Conservation (phyloP, 2,797 vertebrate genomes). For the Phrynocephalus guinanensis region DNA sequence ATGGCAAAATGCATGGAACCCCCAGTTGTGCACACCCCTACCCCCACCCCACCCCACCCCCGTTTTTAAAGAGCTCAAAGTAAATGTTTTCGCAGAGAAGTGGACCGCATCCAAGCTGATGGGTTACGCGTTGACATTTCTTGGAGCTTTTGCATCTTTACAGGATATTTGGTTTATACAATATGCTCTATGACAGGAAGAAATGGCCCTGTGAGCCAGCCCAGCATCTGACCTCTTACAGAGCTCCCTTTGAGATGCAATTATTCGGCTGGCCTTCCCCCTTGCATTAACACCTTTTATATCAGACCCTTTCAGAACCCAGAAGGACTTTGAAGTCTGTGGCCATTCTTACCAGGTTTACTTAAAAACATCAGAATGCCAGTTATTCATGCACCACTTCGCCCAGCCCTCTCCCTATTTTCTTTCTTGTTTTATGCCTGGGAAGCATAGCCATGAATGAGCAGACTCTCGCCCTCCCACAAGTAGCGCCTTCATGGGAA, state of each 20-base stretch:
- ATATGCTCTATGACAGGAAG: constrained; percentile 69
- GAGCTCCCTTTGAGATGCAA: constrained; percentile 66
- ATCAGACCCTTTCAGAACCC: constrained; percentile 73
- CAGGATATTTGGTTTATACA: constrained; percentile 73
- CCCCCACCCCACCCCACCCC: background rate
- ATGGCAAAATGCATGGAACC: constrained; percentile 70
- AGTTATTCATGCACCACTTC: constrained; percentile 50
- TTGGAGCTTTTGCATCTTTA: constrained; percentile 75
- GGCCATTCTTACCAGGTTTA: constrained; percentile 69
- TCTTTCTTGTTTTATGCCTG: constrained; percentile 34
- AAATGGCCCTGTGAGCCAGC: constrained; percentile 65
- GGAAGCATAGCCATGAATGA: constrained; percentile 44
- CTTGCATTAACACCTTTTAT: constrained; percentile 70
- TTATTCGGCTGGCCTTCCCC: constrained; percentile 61
- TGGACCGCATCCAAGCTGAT: constrained; percentile 72
- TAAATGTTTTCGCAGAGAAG: constrained; percentile 76
- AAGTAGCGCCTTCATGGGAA: background rate
- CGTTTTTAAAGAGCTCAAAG: constrained; percentile 70
- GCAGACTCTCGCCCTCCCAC: background rate
- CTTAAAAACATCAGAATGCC: constrained; percentile 71
- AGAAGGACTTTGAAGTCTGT: constrained; percentile 74
- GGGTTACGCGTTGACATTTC: constrained; percentile 70
- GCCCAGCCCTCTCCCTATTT: background rate
- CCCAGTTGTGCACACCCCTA: constrained; percentile 41
- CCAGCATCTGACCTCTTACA: constrained; percentile 66